phyloP scores from a whole-genome alignment of 2,797 vertebrate species.

The Poeciliopsis paucimaculata region DNA sequence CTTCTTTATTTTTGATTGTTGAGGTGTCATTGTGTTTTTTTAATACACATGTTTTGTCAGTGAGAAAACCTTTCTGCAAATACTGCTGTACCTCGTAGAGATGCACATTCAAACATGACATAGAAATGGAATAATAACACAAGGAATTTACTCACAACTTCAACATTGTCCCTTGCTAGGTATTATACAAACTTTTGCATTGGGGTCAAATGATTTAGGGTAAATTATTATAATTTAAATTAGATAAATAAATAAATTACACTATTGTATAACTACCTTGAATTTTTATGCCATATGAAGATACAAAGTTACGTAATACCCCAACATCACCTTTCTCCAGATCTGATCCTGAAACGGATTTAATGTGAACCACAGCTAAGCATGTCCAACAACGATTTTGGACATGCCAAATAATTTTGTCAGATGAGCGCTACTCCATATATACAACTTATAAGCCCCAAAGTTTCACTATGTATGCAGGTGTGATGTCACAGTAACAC shows the following conservation, averaged over 20 bases:
- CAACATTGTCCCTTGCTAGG: neutral
- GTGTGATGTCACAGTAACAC: neutral
- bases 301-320: neutral
- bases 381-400: neutral
- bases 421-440: neutral
- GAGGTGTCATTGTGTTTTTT: neutral
- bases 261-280: too few species aligned
- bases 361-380: neutral
- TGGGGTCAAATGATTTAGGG: neutral
- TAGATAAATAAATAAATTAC: neutral
- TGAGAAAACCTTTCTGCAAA: constrained; percentile 9
- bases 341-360: neutral
- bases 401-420: neutral
- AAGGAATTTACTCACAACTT: neutral
- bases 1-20: constrained; percentile 13
- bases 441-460: neutral
- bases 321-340: neutral
- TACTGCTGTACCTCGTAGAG: neutral
- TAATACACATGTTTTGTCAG: neutral
- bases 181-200: neutral
- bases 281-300: neutral
- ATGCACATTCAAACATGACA: neutral
- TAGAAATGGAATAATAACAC: neutral
- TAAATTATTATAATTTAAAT: too few species aligned
- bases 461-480: neutral